These are phyloP conservation scores for Coendou prehensilis DNA, from an alignment of 2,797 vertebrate genomes.

Conservation along the genomic window DNA sequence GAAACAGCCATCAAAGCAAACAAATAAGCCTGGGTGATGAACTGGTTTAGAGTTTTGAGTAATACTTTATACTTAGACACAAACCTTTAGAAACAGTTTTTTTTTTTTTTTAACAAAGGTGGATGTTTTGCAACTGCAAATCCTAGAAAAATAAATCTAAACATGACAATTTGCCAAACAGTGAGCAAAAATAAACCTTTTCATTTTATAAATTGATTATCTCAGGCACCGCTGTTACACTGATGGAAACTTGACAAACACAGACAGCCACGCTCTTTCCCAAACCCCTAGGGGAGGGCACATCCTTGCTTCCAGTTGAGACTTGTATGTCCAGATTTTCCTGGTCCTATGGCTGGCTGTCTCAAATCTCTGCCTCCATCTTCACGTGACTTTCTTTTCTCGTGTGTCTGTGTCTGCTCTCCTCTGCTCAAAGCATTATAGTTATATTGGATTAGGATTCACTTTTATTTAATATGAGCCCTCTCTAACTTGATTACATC, in stretches of 20 bases:
- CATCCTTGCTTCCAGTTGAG: not conserved
- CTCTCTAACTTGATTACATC: not conserved
- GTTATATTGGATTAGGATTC: not conserved
- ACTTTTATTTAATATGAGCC: not conserved
- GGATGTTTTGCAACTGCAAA: not conserved
- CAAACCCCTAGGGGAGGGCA: not conserved
- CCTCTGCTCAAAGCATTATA: not conserved
- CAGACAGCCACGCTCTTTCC: not conserved
- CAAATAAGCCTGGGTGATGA: not conserved
- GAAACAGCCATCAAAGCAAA: slow-evolving; percentile 1
- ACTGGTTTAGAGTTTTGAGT: not conserved
- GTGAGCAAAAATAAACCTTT: not conserved
- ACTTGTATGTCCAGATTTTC: not conserved
- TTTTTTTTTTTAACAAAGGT: not conserved
- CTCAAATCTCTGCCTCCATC: not conserved
- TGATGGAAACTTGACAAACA: not conserved
- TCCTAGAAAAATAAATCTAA: not conserved
- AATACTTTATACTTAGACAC: not conserved
- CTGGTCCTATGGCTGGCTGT: not conserved
- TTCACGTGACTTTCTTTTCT: not conserved
- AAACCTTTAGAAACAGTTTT: not conserved
- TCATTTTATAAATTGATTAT: not conserved
- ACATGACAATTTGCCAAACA: not conserved
- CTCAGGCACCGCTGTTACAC: not conserved
- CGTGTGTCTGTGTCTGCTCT: not conserved